A percentile compares a stretch with the other conserved stretches of the same genome.
Evolutionary conservation across 2,797 vertebrate species (phyloP).

Genomic region (Xerus rutilus): DNA sequence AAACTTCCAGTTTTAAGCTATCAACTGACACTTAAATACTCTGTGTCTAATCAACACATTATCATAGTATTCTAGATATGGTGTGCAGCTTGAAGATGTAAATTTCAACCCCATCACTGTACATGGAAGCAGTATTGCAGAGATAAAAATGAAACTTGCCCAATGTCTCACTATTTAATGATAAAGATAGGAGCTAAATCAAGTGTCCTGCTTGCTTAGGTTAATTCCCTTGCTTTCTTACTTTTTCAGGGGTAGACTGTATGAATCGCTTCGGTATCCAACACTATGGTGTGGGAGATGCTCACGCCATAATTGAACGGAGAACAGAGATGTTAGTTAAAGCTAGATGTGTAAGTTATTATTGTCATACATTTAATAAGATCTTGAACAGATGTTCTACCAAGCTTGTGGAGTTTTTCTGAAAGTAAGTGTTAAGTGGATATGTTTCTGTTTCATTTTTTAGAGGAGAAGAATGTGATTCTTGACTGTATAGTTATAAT

Average conservation of each 20-base stretch:
- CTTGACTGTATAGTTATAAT: constrained; percentile 21
- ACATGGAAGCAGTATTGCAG: not conserved
- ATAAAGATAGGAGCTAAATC: constrained; percentile 49
- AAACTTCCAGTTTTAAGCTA: constrained; percentile 67
- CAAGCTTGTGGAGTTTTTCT: not conserved
- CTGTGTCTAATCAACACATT: constrained; percentile 54
- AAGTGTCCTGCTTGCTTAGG: not conserved
- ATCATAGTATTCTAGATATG: constrained; percentile 49
- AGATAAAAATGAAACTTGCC: constrained; percentile 49
- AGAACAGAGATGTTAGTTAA: not conserved
- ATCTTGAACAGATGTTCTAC: not conserved
- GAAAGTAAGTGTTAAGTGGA: not conserved
- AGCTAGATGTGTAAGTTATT: not conserved
- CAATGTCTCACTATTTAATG: constrained; percentile 18
- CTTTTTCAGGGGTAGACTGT: not conserved
- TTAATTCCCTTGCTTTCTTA: not conserved
- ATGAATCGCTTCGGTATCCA: not conserved
- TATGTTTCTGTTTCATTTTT: not conserved
- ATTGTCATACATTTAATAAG: not conserved
- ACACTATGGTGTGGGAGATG: not conserved
- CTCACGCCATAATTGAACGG: not conserved
- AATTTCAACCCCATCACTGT: not conserved
- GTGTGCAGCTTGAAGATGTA: not conserved
- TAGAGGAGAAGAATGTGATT: constrained; percentile 15
- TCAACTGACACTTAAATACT: constrained; percentile 72